A percentile compares a stretch with the other conserved stretches of the same genome.
Evolutionary conservation across 2,888 invertebrate genomes (phyloP).

Genomic region (Hedya salicella): DNA sequence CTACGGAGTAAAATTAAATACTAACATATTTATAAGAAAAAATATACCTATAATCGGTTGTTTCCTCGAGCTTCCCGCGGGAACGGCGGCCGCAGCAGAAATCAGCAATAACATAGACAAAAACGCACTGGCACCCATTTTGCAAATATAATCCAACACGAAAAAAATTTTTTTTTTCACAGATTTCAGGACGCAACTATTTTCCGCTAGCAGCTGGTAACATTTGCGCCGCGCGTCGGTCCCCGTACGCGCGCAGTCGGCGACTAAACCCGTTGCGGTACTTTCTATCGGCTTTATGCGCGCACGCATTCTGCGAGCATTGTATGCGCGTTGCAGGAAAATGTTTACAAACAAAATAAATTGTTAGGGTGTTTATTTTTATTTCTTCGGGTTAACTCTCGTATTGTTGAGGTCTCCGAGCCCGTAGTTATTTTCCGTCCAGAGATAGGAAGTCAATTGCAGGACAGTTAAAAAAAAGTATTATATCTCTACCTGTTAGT

Average conservation of each 20-base stretch:
- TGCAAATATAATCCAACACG: conserved; percentile 55
- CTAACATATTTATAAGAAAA: conserved; percentile 39
- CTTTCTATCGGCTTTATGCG: conserved; percentile 81
- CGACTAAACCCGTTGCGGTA: conserved; percentile 72
- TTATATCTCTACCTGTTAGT: too few species aligned
- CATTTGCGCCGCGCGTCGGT: conserved; percentile 77
- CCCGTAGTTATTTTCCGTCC: too few species aligned
- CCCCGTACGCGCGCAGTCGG: conserved; percentile 64
- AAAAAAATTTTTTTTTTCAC: conserved; percentile 45
- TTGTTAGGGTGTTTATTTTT: not conserved
- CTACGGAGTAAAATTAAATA: conserved; percentile 39
- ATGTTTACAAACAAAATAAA: conserved; percentile 18
- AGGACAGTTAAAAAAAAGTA: too few species aligned
- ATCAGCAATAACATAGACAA: conserved; percentile 69
- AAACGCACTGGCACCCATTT: conserved; percentile 80
- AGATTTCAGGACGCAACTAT: conserved; percentile 73
- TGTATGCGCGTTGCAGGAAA: conserved; percentile 27
- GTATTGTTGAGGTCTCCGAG: too few species aligned
- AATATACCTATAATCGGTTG: conserved; percentile 68
- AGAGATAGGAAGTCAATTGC: too few species aligned
- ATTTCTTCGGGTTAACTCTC: too few species aligned
- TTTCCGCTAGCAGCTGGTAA: conserved; percentile 77
- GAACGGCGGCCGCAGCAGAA: conserved; percentile 70
- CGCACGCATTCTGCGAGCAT: conserved; percentile 58
- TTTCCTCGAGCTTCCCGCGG: conserved; percentile 65